Evolutionary conservation across 1,140 invertebrate genomes (phyloP).

Genomic region (Micrasema minimum): DNA sequence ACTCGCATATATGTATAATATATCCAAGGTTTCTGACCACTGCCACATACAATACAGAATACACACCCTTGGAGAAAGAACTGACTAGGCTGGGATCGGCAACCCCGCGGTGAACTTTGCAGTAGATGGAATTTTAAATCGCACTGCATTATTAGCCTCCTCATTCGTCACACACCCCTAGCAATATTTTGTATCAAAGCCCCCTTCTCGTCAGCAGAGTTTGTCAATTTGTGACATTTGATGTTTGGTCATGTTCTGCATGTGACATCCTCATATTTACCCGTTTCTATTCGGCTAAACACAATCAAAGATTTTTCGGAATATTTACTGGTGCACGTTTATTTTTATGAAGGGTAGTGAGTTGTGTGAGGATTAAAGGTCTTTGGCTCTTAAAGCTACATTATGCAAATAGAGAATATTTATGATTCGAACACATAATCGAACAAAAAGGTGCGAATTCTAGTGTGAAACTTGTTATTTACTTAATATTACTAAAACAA

Average conservation of each 20-base stretch:
- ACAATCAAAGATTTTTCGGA: constrained; percentile 32
- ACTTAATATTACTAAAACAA: no score
- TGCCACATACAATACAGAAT: no score
- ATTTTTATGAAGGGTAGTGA: no score
- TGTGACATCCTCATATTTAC: constrained; percentile 32
- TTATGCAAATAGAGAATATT: no score
- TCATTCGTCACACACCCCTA: constrained; percentile 22
- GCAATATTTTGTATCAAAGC: constrained; percentile 25
- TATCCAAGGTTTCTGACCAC: no score
- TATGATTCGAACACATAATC: no score
- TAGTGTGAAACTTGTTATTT: no score
- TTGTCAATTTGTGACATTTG: constrained; percentile 37
- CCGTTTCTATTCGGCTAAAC: constrained; percentile 34
- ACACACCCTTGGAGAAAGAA: constrained; percentile 3
- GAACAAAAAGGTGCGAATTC: no score
- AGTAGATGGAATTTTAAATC: constrained; percentile 54
- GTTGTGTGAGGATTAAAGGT: no score
- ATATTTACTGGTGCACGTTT: background rate
- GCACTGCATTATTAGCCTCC: constrained; percentile 40
- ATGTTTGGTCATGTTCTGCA: constrained; percentile 33
- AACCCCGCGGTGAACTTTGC: constrained; percentile 38
- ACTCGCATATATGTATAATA: no score
- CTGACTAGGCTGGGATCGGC: background rate
- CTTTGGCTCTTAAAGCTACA: no score
- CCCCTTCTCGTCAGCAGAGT: constrained; percentile 15